Percentiles rank a stretch among this genome's conserved stretches.
These are phyloP conservation scores for Neomonachus schauinslandi DNA, from an alignment of 2,113 vertebrate genomes.

Conservation along the genomic window DNA sequence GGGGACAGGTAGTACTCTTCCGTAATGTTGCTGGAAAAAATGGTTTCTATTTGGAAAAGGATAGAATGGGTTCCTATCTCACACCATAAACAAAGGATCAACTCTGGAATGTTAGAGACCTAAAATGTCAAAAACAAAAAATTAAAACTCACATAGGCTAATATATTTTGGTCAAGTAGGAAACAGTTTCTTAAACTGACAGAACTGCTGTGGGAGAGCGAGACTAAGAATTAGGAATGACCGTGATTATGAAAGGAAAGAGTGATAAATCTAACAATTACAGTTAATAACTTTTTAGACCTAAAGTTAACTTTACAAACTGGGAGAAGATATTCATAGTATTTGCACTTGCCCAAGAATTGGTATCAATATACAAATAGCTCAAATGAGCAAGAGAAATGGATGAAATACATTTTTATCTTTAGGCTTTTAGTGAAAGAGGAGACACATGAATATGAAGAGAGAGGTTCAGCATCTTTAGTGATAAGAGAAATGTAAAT, in stretches of 20 bases:
- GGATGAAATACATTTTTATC: background rate
- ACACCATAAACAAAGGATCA: background rate
- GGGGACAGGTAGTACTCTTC: background rate
- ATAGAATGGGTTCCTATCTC: background rate
- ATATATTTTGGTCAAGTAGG: background rate
- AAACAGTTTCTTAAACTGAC: background rate
- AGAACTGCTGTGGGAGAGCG: background rate
- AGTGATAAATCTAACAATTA: background rate
- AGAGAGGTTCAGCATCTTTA: background rate
- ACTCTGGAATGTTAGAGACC: background rate
- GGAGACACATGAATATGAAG: background rate
- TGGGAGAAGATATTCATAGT: background rate
- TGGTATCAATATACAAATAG: background rate
- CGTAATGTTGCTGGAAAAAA: background rate
- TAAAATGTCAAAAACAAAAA: slow-evolving; percentile 9
- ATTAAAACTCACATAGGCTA: background rate
- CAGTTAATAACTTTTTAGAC: background rate
- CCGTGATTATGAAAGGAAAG: background rate
- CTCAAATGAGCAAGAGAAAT: background rate
- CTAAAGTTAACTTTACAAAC: background rate
- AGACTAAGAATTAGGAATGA: background rate
- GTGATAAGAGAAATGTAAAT: background rate
- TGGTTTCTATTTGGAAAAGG: background rate
- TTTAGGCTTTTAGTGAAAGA: background rate
- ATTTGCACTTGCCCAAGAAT: background rate